These are phyloP conservation scores for Danio albolineatus DNA, from an alignment of 2,797 vertebrate species.

Conservation along the genomic window DNA sequence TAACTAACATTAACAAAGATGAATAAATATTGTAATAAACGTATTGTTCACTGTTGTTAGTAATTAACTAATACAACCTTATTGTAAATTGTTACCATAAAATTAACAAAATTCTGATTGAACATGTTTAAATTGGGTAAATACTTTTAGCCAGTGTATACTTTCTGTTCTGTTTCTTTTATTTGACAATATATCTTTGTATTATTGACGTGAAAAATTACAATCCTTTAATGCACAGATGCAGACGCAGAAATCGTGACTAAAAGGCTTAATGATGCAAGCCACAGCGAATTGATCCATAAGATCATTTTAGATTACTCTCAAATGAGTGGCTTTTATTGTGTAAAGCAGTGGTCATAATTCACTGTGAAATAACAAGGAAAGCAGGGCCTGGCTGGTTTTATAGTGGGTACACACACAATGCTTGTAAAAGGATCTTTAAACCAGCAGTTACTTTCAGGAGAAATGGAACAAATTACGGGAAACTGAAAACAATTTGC, in stretches of 20 bases:
- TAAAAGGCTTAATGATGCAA: not conserved
- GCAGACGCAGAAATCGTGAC: not conserved
- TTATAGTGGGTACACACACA: constrained; percentile 18
- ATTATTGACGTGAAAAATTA: not conserved
- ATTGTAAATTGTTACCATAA: no score
- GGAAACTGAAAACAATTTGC: constrained; percentile 43
- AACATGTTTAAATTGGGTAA: no score
- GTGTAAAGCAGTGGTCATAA: not conserved
- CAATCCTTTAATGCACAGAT: not conserved
- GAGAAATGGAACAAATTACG: constrained; percentile 51
- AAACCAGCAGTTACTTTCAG: constrained; percentile 27
- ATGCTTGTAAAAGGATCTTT: constrained; percentile 21
- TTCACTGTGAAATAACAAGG: constrained; percentile 1
- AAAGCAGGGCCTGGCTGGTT: constrained; percentile 13
- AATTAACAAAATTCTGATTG: no score
- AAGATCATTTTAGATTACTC: constrained; percentile 1
- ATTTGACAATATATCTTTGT: not conserved
- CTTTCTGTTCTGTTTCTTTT: not conserved
- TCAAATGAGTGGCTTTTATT: constrained; percentile 3
- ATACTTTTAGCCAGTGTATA: not conserved
- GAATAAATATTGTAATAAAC: no score
- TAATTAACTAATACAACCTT: no score
- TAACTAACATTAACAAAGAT: no score
- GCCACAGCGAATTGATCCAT: not conserved
- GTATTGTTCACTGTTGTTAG: no score